Evolutionary conservation across 2,888 invertebrate species (phyloP), one percentile per base, ranked within the genome.

Genomic region (Drosophila algonquin): DNA sequence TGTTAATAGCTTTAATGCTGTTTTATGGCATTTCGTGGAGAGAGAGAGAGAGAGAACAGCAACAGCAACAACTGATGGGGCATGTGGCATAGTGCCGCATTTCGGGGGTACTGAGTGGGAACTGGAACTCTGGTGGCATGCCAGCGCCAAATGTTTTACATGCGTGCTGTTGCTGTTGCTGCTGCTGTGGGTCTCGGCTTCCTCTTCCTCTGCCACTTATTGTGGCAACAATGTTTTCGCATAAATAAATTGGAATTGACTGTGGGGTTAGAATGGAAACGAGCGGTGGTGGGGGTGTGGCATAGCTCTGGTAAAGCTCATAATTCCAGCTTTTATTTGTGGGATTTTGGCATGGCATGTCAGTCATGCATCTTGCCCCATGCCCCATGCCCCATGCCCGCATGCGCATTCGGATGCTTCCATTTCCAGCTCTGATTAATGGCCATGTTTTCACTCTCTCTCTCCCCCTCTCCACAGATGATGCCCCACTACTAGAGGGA

Each of bases 281-380:
- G 50, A 52, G 47, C 47, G 2, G 35, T 4, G 1, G 12, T 4
- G 4, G 3, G 73, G 51, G 45, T 21, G 30, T 27, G 27, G 50
- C 55, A 32, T 59, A 53, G 60, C 63, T 45, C 64, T 44, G 67
- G 65, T 68, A 80, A 77, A 88, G 80, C 88, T 84, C 88, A 89
- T 89, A 88, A 88, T 88, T 89, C 81, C 89, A 81, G 85, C 81
- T 89, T 87, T 87, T 87, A 84, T 89, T 86, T 88, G 84, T 89
- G 77, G 82, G 87, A 84, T 79, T 87, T 81, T 79, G 76, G 81
- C 85, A 83, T 88, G 81, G 79, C 83, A 87, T 84, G 88, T 86
- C 88, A 80, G 77, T 87, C 88, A 87, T 85, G 79, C 54, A 52
- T 63, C 59, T 32, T 52, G 30, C 14, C 18, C 9, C 4, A 9